phyloP scores from a whole-genome alignment of 2,113 vertebrate genomes.

The Corapipo altera region DNA sequence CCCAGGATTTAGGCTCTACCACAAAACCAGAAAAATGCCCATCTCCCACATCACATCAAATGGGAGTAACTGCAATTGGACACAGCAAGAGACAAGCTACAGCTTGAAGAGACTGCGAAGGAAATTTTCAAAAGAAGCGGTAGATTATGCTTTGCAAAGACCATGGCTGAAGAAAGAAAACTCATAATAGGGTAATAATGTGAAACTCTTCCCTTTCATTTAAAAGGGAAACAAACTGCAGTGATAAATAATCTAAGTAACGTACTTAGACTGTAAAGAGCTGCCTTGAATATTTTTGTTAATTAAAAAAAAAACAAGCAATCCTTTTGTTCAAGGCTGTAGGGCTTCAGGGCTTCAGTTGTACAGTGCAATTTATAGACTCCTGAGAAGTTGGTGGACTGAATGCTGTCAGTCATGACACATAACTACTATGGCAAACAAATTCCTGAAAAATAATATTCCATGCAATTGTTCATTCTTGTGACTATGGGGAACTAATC shows the following conservation, averaged over 20 bases:
- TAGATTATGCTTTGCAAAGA: background rate
- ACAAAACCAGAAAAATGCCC: background rate
- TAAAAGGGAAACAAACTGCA: background rate
- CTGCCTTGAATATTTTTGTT: slow-evolving; percentile 25
- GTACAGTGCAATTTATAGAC: background rate
- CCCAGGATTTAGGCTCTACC: background rate
- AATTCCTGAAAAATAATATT: background rate
- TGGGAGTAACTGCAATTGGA: background rate
- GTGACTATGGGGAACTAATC: background rate
- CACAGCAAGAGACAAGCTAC: background rate
- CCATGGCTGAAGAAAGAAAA: background rate
- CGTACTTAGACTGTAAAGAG: background rate
- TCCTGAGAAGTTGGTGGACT: background rate
- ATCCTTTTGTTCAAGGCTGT: background rate
- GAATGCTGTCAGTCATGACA: background rate
- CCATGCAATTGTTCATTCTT: background rate
- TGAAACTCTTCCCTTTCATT: background rate
- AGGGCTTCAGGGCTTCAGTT: background rate
- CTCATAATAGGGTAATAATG: background rate
- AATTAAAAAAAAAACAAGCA: background rate
- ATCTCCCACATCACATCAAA: background rate
- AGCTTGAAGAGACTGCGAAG: background rate
- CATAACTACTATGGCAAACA: background rate
- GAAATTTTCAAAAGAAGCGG: background rate
- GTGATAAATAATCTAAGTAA: slow-evolving; percentile 3